Evolutionary conservation across 2,888 invertebrate species (phyloP), one percentile per base, ranked within the genome.

Genomic region (Uropetala carovei): DNA sequence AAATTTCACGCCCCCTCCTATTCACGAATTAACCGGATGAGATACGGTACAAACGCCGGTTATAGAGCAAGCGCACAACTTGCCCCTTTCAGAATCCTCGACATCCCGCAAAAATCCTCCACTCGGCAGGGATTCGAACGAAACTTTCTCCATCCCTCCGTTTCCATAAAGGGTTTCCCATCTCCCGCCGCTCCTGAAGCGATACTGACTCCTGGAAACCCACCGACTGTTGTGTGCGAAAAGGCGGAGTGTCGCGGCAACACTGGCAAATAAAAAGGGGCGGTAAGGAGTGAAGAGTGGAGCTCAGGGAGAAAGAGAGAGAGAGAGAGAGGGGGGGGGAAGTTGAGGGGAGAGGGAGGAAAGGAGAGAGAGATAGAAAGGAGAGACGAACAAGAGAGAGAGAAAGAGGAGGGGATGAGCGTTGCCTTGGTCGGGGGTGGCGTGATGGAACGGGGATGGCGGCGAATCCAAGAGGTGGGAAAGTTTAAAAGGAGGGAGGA

Each of bases 201-300:
- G 57, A 83, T 43, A 57, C 59, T 58, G 85, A 89, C 89, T 89
- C 30, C 64, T 27, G 60, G 27, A 59, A 58, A 64, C 18, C 64
- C 8, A 27, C 10, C 30, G 56, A 3, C 43, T 18, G 30, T n/a
- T n/a, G 68, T 43, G 43, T 89, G 86, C 57, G n/a, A 83, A 83
- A 56, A 64, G 89, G 89, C 43, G n/a, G 89, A 64, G 64, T 64
- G 89, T 43, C 64, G 89, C 64, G 89, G 89, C 89, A 60, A 64
- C 89, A 89, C 89, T 89, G 89, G 89, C 89, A 43, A 89, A 64
- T 89, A 89, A 89, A 89, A 89, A 64, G 64, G 89, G 56, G 56
- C 18, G 56, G 83, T 43, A 83, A 83, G 83, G 57, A 83, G 43
- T n/a, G 83, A 56, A 27, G 75, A n/a, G 75, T n/a, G 18, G 27